These are phyloP conservation scores for Hypomecis punctinalis DNA, from an alignment of 2,888 invertebrate species.

Conservation along the genomic window DNA sequence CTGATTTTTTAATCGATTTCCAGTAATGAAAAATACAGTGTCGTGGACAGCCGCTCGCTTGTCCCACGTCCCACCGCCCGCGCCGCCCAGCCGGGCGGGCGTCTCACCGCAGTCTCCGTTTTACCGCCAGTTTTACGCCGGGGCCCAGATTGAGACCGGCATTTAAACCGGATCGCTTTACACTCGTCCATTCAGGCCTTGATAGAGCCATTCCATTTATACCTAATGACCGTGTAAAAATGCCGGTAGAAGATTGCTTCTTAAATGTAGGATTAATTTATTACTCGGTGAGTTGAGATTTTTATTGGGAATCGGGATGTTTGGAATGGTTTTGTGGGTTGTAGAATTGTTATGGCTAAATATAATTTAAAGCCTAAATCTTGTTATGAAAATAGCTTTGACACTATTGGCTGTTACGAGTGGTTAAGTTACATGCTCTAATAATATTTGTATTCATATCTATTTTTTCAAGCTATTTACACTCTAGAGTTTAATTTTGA, in stretches of 20 bases:
- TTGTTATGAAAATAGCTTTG: not conserved
- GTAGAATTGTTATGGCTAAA: not conserved
- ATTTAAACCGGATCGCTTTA: slow-evolving; percentile 74
- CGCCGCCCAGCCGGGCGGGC: slow-evolving; percentile 16
- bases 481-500: no score
- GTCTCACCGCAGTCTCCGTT: slow-evolving; percentile 59
- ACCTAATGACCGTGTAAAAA: slow-evolving; percentile 74
- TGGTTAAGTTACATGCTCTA: no score
- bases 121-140: slow-evolving; percentile 76
- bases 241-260: slow-evolving; percentile 48
- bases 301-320: slow-evolving; percentile 21
- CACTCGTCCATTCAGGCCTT: slow-evolving; percentile 71
- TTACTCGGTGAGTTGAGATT: slow-evolving; percentile 30
- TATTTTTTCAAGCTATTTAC: no score
- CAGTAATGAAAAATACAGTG: slow-evolving; percentile 15
- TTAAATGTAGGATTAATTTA: slow-evolving; percentile 42
- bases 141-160: slow-evolving; percentile 73
- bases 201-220: slow-evolving; percentile 76
- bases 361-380: not conserved
- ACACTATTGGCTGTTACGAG: not conserved
- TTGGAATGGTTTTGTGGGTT: slow-evolving; percentile 1
- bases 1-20: not conserved
- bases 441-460: no score
- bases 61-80: slow-evolving; percentile 9
- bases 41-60: slow-evolving; percentile 14